Percentiles rank a stretch among this genome's conserved stretches.
Evolutionary conservation across 2,113 vertebrate genomes (phyloP).

Genomic region (Pollachius pollachius): DNA sequence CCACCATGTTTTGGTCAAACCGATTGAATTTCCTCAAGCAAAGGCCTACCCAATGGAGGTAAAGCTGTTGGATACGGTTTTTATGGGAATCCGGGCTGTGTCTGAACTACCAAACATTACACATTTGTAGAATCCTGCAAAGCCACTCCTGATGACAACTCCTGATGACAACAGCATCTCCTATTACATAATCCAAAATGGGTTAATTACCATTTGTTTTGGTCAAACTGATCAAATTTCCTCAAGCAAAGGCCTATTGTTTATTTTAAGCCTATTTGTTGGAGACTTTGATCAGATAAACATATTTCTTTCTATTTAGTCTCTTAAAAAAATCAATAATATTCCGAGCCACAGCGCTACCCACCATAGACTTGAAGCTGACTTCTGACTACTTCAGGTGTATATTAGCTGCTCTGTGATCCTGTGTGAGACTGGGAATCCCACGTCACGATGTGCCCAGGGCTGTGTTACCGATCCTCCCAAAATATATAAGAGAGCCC

Average conservation of each 20-base stretch:
- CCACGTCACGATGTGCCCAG: constrained; percentile 67
- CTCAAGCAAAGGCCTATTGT: not conserved
- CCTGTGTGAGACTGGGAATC: constrained; percentile 54
- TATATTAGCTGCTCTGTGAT: constrained; percentile 64
- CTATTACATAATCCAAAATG: constrained; percentile 67
- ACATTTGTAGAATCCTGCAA: constrained; percentile 72
- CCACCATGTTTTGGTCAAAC: not conserved
- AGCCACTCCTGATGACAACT: constrained; percentile 68
- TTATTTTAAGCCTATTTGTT: constrained; percentile 42
- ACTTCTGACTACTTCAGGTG: constrained; percentile 8
- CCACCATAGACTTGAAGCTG: not conserved
- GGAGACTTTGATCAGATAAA: constrained; percentile 67
- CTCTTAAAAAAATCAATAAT: not conserved
- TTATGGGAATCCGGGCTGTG: constrained; percentile 63
- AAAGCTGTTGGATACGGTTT: constrained; percentile 55
- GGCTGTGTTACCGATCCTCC: constrained; percentile 51
- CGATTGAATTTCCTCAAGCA: not conserved
- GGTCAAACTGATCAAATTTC: not conserved
- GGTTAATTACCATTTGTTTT: constrained; percentile 40
- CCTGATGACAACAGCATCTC: constrained; percentile 48
- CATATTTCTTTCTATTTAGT: not conserved
- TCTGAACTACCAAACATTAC: constrained; percentile 54
- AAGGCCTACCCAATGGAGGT: constrained; percentile 65
- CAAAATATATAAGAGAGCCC: constrained; percentile 42
- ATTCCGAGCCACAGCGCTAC: not conserved